Evolutionary conservation across 2,113 vertebrate species (phyloP).

Genomic region (Garra rufa): DNA sequence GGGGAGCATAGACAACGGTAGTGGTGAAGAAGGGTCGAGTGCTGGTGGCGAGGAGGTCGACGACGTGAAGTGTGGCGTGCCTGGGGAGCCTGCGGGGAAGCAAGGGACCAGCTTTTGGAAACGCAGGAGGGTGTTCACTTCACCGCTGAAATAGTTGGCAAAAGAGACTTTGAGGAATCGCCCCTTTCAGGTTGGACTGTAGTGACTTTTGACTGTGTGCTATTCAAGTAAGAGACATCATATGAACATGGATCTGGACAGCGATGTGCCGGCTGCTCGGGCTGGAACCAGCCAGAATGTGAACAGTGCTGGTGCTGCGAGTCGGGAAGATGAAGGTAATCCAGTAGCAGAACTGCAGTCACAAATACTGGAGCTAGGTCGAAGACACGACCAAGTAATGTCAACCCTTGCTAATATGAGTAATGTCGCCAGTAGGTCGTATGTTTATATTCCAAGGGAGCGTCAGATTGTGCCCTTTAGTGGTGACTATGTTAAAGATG

Average conservation of each 20-base stretch:
- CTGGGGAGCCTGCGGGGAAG: neutral
- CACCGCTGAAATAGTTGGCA: neutral
- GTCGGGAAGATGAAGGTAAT: neutral
- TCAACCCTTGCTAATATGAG: slow-evolving; percentile 4
- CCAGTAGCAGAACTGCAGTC: neutral
- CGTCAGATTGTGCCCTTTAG: neutral
- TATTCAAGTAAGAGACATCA: neutral
- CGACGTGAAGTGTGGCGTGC: neutral
- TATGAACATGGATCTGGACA: neutral
- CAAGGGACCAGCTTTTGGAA: neutral
- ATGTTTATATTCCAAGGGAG: slow-evolving; percentile 1
- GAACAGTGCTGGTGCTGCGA: neutral
- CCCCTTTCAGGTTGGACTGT: neutral
- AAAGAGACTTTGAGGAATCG: neutral
- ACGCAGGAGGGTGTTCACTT: slow-evolving; percentile 5
- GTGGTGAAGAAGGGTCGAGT: neutral
- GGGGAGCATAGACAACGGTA: neutral
- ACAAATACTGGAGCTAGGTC: neutral
- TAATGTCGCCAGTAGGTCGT: neutral
- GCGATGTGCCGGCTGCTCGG: neutral
- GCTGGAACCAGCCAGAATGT: neutral
- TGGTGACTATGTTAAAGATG: neutral
- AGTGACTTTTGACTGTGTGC: neutral
- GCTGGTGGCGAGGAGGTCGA: neutral
- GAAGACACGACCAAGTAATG: slow-evolving; percentile 8